These are phyloP conservation scores for Hemicrepidius hirtus DNA, from an alignment of 2,888 invertebrate genomes.

Conservation along the genomic window DNA sequence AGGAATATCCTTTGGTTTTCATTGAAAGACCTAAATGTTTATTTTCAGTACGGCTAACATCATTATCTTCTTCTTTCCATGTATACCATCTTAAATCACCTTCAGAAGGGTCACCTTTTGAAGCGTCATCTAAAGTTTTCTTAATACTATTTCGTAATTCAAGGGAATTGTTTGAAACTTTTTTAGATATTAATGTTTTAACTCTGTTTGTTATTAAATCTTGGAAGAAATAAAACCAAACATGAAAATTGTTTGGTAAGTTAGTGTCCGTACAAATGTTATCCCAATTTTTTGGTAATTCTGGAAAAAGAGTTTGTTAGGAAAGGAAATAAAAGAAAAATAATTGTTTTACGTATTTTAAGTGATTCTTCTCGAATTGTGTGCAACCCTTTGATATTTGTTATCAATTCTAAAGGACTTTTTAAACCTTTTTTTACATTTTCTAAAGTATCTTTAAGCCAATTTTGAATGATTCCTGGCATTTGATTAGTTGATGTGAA, in stretches of 20 bases:
- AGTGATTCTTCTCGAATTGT: constrained; percentile 83
- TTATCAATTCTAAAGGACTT: constrained; percentile 78
- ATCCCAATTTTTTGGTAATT: constrained; percentile 79
- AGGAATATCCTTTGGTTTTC: constrained; percentile 88
- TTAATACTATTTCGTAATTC: constrained; percentile 71
- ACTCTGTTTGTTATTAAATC: constrained; percentile 82
- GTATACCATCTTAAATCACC: constrained; percentile 82
- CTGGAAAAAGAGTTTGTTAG: too few relatives aligned
- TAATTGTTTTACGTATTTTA: constrained; percentile 74
- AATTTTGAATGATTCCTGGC: constrained; percentile 73
- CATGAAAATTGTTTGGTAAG: constrained; percentile 76
- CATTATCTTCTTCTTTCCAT: constrained; percentile 81
- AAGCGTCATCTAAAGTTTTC: constrained; percentile 35
- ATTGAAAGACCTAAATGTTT: constrained; percentile 76
- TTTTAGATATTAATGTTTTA: constrained; percentile 76
- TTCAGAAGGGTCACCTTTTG: constrained; percentile 72
- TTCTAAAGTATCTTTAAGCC: constrained; percentile 79
- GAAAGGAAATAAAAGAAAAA: not conserved
- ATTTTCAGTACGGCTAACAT: constrained; percentile 70
- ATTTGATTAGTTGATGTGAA: constrained; percentile 18
- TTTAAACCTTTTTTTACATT: constrained; percentile 76
- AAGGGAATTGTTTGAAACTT: constrained; percentile 61
- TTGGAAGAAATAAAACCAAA: constrained; percentile 85
- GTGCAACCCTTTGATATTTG: constrained; percentile 82
- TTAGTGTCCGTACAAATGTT: constrained; percentile 77